Conservation (phyloP, 2,888 invertebrate species). For the Isotomurus palustris region DNA sequence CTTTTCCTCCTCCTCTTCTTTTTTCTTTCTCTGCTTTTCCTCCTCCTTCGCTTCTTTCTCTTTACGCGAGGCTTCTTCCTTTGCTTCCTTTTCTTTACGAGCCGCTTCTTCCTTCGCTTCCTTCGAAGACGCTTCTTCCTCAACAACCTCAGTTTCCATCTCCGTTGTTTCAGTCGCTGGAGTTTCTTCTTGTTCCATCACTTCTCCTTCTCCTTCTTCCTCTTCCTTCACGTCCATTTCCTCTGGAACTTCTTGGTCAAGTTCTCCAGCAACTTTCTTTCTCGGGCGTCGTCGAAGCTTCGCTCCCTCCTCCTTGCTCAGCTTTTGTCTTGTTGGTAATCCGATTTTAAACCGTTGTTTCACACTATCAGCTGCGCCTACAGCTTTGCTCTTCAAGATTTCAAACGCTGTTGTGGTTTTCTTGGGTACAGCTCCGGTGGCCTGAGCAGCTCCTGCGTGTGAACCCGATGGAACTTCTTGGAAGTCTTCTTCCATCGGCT, state of each 20-base stretch:
- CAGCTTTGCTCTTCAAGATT: slow-evolving; percentile 39
- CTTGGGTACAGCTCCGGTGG: slow-evolving; percentile 7
- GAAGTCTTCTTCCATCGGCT: slow-evolving; percentile 18
- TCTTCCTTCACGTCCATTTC: slow-evolving; percentile 34
- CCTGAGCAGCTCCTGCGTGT: no score
- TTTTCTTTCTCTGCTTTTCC: slow-evolving; percentile 18
- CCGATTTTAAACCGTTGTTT: slow-evolving; percentile 49
- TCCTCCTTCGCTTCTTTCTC: slow-evolving; percentile 17
- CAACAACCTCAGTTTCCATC: slow-evolving; percentile 5
- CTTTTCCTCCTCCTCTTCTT: slow-evolving; percentile 17
- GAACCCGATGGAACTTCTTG: slow-evolving; percentile 6
- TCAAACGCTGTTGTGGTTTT: slow-evolving; percentile 32
- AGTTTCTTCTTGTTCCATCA: slow-evolving; percentile 3
- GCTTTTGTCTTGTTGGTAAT: slow-evolving; percentile 60
- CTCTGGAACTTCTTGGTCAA: slow-evolving; percentile 18
- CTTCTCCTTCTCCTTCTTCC: slow-evolving; percentile 11
- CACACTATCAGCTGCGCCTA: slow-evolving; percentile 35
- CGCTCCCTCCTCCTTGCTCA: slow-evolving; percentile 50
- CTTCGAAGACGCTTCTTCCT: slow-evolving; percentile 4
- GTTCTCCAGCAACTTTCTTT: slow-evolving; percentile 1
- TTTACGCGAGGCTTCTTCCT: slow-evolving; percentile 7
- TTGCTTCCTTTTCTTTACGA: slow-evolving; percentile 7
- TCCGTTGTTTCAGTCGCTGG: slow-evolving; percentile 1
- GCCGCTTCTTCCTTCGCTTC: not conserved
- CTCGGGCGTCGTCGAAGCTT: slow-evolving; percentile 24